These are phyloP conservation scores for Cephus pygmeus DNA, from an alignment of 2,888 invertebrate species.

Conservation along the genomic window DNA sequence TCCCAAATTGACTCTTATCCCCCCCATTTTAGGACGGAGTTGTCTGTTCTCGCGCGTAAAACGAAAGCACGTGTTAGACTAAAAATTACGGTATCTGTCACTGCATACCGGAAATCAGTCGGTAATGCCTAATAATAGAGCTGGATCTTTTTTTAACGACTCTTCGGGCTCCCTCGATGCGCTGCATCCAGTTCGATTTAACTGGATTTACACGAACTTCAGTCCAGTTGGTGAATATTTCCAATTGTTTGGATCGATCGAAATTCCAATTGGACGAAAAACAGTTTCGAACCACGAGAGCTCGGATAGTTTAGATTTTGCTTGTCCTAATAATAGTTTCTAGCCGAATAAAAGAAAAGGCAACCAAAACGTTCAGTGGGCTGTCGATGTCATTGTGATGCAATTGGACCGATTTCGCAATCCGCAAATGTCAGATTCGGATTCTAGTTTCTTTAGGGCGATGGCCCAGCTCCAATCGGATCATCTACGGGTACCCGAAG, in stretches of 20 bases:
- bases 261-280: neutral
- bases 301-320: neutral
- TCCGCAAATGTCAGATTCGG: slow-evolving; percentile 33
- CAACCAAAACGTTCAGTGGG: neutral
- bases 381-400: neutral
- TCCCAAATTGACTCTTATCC: neutral
- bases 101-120: neutral
- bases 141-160: neutral
- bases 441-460: slow-evolving; percentile 21
- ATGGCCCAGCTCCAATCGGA: slow-evolving; percentile 44
- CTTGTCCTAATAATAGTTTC: neutral
- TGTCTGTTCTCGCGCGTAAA: neutral
- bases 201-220: neutral
- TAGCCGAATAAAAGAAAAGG: neutral
- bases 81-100: slow-evolving; percentile 2
- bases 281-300: neutral
- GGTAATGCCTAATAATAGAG: neutral
- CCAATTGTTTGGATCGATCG: neutral
- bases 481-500: slow-evolving; percentile 12
- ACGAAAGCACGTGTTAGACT: neutral
- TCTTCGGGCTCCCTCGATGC: neutral
- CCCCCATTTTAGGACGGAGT: neutral
- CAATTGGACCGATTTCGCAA: slow-evolving; percentile 26
- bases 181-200: neutral
- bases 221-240: neutral